Base-by-base conservation (phyloP, 1,140 invertebrate genomes). In the Tachypleus tridentatus region DNA sequence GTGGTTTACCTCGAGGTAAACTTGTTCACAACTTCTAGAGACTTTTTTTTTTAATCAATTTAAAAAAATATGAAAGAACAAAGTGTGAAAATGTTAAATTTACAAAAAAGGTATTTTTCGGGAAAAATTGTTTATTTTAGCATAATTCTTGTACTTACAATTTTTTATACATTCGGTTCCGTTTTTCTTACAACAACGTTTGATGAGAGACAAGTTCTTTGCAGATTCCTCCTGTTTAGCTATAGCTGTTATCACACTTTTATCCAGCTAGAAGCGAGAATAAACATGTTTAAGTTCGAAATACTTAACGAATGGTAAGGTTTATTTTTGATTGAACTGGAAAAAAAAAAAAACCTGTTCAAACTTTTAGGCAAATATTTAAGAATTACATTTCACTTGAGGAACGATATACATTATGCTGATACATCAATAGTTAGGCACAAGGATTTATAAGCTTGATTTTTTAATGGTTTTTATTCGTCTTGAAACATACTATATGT, bases 181-280 rank as follows among this genome's bases (percentile, higher is more conserved):
- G 11, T 70, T 68, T 8, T 51, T 70, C 9, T 70, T 68, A 58
- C 68, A 73, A 56, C 70, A 73, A 53, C 67, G 65, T 54, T 73
- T 70, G 8, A 70, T 56, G 1, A 74, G 48, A n/a, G 70, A 68
- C 5, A 59, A 57, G 48, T 73, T 67, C 7, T 65, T 50, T 4
- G 65, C 59, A 29, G 63, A 63, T 58, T 64, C 67, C 3, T 48
- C 4, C 9, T 69, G 70, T 53, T 73, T 64, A 4, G 62, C 77
- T 48, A 79, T 73, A 10, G 65, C 70, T 60, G 72, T 71, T 3
- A 81, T 68, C 0, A 79, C 76, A 48, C 75, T 74, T 65, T 79
- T 79, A 69, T 82, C 77, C 62, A 81, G 60, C 77, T 80, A 71
- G 47, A 73, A 70, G 61, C 61, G 65, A 65, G 29, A 29, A 29